Base-by-base conservation (phyloP, 2,888 invertebrate species). In the Antheraea yamamai region DNA sequence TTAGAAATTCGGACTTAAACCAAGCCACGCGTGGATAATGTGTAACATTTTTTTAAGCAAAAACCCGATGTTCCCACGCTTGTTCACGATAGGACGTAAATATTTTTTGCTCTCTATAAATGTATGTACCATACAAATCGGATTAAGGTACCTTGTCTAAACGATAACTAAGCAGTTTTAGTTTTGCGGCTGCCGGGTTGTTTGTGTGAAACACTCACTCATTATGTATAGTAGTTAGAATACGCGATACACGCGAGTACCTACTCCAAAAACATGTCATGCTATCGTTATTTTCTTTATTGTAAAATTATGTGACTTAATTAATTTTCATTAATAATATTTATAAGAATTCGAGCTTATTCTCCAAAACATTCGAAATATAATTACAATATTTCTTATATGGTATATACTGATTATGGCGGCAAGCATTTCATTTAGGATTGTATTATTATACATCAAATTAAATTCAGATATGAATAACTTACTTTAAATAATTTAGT, bases 191-290 rank as follows among this genome's bases (percentile, higher is more conserved):
- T 83, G 82, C 82, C 81, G 82, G 70, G 83, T 82, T 79, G 84
- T 85, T 87, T 87, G 85, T 82, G 82, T 83, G 79, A 86, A 85
- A 83, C 81, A 85, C 86, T 85, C 81, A 85, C 86, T 85, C 78
- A 81, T 85, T 85, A 83, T 83, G 79, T 79, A 81, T n/a, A n/a
- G 82, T 81, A 74, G 79, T 84, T 84, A 81, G 84, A 82, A 85
- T 83, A 81, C 82, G 79, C 78, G 74, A 78, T 78, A 78, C 79
- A 79, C 80, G 78, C 79, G 77, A 80, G 77, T 78, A 75, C 76
- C 76, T 78, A 75, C 76, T 76, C 76, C 77, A 78, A 80, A 78
- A 2, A 20, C 64, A 26, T 26, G 26, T 14, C 6, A 66, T 16
- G 64, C 7, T 66, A 26, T 2, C 64, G 16, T 66, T 26, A 4